Evolutionary conservation across 2,113 vertebrate genomes (phyloP).

Genomic region (Rutilus rutilus): DNA sequence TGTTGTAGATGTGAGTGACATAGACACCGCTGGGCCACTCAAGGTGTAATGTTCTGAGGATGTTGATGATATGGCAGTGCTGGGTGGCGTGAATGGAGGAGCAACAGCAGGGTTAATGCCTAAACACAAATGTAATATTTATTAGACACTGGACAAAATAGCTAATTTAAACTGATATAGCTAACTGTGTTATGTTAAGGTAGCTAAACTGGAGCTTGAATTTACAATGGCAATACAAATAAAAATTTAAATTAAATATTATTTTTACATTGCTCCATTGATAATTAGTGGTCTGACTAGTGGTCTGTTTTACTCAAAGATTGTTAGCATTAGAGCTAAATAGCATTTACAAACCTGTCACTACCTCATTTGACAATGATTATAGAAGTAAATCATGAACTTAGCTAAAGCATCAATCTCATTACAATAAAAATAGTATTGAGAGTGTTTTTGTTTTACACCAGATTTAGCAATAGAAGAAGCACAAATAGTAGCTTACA

Average conservation of each 20-base stretch:
- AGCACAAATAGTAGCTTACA: constrained; percentile 79
- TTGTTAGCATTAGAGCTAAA: neutral
- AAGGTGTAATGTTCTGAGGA: constrained; percentile 37
- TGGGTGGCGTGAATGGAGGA: constrained; percentile 45
- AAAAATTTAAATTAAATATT: neutral
- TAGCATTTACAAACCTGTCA: neutral
- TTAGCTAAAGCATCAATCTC: neutral
- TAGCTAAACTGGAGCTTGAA: neutral
- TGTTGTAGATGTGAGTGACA: constrained; percentile 22
- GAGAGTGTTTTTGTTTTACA: neutral
- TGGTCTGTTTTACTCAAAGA: neutral
- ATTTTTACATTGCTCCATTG: neutral
- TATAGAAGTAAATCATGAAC: neutral
- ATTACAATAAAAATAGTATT: neutral
- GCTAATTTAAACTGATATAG: constrained; percentile 45
- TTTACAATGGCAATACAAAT: neutral
- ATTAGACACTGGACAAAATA: neutral
- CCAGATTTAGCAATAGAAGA: neutral
- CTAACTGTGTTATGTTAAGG: neutral
- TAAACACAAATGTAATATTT: constrained; percentile 66
- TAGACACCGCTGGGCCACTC: neutral
- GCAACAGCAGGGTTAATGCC: constrained; percentile 80
- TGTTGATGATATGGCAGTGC: constrained; percentile 58
- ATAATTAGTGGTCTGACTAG: neutral
- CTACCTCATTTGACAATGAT: neutral